Evolutionary conservation across 2,888 invertebrate species (phyloP).

Genomic region (Octodonta nipae): DNA sequence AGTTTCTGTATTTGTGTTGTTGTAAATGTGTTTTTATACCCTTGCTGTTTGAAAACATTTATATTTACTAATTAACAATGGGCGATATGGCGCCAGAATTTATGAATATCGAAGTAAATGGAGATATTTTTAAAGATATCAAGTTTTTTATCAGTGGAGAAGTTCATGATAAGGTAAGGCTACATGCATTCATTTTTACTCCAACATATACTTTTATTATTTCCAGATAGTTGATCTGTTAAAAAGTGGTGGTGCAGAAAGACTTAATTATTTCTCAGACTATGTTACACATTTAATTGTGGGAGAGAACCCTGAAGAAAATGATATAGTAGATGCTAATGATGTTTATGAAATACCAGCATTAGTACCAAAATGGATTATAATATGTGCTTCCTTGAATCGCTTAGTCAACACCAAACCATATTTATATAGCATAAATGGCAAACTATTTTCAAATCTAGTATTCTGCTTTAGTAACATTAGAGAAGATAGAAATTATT

Average conservation of each 20-base stretch:
- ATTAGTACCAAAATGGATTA: conserved; percentile 77
- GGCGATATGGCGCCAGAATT: too few species aligned
- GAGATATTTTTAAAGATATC: conserved; percentile 64
- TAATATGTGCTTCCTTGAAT: conserved; percentile 48
- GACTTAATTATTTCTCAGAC: conserved; percentile 76
- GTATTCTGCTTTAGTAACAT: conserved; percentile 66
- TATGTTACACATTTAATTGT: conserved; percentile 87
- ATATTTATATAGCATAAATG: conserved; percentile 48
- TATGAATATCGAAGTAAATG: too few species aligned
- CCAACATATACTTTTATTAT: too few species aligned
- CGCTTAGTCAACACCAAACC: conserved; percentile 56
- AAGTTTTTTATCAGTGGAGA: conserved; percentile 73
- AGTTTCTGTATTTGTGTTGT: too few species aligned
- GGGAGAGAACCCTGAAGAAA: conserved; percentile 70
- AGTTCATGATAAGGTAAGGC: conserved; percentile 60
- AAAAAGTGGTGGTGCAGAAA: conserved; percentile 76
- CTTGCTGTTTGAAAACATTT: too few species aligned
- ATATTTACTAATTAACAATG: too few species aligned
- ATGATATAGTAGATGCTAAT: conserved; percentile 76
- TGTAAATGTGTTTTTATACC: too few species aligned
- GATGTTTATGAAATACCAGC: conserved; percentile 90
- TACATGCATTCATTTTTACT: too few species aligned
- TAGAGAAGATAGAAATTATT: conserved; percentile 55
- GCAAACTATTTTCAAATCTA: conserved; percentile 62
- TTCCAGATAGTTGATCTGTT: conserved; percentile 64